Evolutionary conservation across 2,888 invertebrate genomes (phyloP).

Genomic region (Rhorus exstirpatorius): DNA sequence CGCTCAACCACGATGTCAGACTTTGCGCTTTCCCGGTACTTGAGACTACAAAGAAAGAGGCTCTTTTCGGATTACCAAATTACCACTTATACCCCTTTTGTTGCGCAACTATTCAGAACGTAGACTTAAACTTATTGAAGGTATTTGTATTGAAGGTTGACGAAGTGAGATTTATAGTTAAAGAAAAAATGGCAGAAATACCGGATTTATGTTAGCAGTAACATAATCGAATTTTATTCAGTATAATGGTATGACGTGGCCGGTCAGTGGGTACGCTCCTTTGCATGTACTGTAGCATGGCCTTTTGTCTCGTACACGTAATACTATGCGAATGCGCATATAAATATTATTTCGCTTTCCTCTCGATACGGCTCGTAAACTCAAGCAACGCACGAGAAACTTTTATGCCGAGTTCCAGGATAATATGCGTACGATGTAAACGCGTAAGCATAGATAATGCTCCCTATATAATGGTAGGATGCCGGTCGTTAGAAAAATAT

Average conservation of each 20-base stretch:
- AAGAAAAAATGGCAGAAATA: neutral
- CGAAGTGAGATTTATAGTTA: neutral
- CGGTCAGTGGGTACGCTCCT: neutral
- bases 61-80: constrained; percentile 21
- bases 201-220: neutral
- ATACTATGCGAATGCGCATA: constrained; percentile 24
- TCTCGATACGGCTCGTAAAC: constrained; percentile 53
- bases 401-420: constrained; percentile 47
- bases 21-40: constrained; percentile 12
- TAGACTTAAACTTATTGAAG: no score
- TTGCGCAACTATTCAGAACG: neutral
- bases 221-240: neutral
- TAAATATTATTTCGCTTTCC: constrained; percentile 9
- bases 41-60: constrained; percentile 40
- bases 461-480: constrained; percentile 2
- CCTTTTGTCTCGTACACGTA: constrained; percentile 10
- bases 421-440: constrained; percentile 32
- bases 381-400: constrained; percentile 35
- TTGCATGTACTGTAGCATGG: neutral
- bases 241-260: constrained; percentile 6
- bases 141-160: neutral
- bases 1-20: neutral
- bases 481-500: constrained; percentile 20
- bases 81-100: constrained; percentile 8
- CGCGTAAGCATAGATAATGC: constrained; percentile 10